phyloP scores from a whole-genome alignment of 2,113 vertebrate species.

The Mustelus asterias region DNA sequence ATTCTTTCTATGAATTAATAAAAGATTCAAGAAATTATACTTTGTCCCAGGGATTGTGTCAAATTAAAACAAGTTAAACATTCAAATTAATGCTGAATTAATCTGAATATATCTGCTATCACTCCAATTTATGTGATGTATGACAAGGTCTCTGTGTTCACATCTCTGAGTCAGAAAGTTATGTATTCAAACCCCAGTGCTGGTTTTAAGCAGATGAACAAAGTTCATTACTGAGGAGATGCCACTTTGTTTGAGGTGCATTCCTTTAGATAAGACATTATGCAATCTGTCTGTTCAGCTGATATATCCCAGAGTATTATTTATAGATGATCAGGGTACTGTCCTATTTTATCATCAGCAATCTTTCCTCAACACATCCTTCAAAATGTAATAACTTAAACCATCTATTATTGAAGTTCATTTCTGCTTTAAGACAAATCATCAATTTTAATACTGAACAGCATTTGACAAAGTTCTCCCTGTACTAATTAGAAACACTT shows the following conservation, averaged over 20 bases:
- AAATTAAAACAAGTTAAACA: background rate
- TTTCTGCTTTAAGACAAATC: background rate
- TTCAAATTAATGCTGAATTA: background rate
- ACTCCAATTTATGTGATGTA: background rate
- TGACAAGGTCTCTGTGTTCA: background rate
- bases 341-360: background rate
- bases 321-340: background rate
- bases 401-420: background rate
- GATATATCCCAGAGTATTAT: background rate
- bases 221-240: background rate
- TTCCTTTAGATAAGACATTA: background rate
- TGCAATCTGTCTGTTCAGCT: background rate
- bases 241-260: background rate
- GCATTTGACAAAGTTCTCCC: background rate
- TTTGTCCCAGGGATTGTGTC: background rate
- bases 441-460: background rate
- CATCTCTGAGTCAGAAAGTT: background rate
- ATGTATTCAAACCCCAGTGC: background rate
- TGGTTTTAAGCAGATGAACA: background rate
- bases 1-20: too few species aligned
- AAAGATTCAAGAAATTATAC: background rate
- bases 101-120: background rate
- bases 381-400: background rate
- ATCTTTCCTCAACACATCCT: background rate
- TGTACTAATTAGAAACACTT: background rate